These are phyloP conservation scores for Chelidonichthys spinosus DNA, from an alignment of 2,797 vertebrate species.

Conservation along the genomic window DNA sequence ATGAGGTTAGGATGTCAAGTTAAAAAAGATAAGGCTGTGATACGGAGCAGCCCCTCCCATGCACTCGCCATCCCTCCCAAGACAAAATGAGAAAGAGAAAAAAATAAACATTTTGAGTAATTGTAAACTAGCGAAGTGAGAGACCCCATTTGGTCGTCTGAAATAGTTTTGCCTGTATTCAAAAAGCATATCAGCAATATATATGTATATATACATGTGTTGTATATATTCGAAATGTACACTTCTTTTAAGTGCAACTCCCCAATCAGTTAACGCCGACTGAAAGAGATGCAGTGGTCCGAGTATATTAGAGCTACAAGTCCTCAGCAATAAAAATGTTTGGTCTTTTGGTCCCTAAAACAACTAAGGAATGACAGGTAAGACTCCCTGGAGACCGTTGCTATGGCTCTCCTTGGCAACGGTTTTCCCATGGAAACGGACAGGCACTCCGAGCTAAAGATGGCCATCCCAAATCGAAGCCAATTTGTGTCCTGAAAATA, in stretches of 20 bases:
- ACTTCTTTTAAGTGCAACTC: slow-evolving; percentile 91
- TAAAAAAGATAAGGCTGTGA: slow-evolving; percentile 89
- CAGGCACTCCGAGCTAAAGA: slow-evolving; percentile 94
- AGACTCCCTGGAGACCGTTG: slow-evolving; percentile 93
- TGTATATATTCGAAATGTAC: slow-evolving; percentile 87
- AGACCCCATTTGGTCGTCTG: slow-evolving; percentile 82
- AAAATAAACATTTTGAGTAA: slow-evolving; percentile 85
- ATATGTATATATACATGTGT: slow-evolving; percentile 86
- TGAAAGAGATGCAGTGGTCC: slow-evolving; percentile 92
- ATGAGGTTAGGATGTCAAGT: slow-evolving; percentile 87
- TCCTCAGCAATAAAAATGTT: slow-evolving; percentile 98
- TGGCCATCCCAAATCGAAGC: slow-evolving; percentile 87
- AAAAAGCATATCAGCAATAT: slow-evolving; percentile 98
- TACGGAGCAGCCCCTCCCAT: slow-evolving; percentile 86
- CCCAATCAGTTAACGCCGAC: slow-evolving; percentile 90
- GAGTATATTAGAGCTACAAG: slow-evolving; percentile 97
- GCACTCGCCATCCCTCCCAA: slow-evolving; percentile 82
- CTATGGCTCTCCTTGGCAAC: slow-evolving; percentile 90
- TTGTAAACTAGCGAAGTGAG: slow-evolving; percentile 89
- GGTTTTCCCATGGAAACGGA: slow-evolving; percentile 91
- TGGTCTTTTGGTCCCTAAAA: slow-evolving; percentile 99
- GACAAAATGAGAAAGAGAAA: slow-evolving; percentile 81
- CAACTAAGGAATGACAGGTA: slow-evolving; percentile 99
- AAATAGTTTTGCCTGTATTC: slow-evolving; percentile 95
- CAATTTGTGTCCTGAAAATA: slow-evolving; percentile 87